Evolutionary conservation across 2,888 invertebrate genomes (phyloP), one percentile per base, ranked within the genome.

Genomic region (Gnatocerus cornutus): DNA sequence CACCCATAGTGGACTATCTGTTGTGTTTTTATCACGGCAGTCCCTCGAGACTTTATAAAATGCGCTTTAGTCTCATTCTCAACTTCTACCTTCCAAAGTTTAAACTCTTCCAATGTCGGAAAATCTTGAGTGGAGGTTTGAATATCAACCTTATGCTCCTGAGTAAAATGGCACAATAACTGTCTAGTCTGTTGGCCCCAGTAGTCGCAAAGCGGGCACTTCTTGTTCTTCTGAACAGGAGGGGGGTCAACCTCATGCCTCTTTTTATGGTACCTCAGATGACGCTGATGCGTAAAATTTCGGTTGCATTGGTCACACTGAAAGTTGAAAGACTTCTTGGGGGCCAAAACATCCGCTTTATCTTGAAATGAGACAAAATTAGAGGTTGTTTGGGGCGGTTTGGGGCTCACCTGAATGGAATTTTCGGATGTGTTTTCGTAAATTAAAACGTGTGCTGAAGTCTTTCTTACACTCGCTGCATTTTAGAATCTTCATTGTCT

Each of bases 1-100:
- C 71, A 73, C 9, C 46, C 61, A 55, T 71, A 72, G 12, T 45
- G 5, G 8, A 43, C 53, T 4, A 46, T 61, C 9, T 16, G 50
- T 10, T 59, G 53, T 4, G 7, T 56, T n/a, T 52, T 55, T 9
- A 53, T n/a, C 10, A 12, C 10, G 7, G 4, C 5, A 10, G 12
- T 5, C 7, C 69, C 66, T 7, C 45, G 27, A 8, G 29, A 12
- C 8, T 50, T 58, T 5, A 69, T 45, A 66, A 52, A 69, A 16
- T 9, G 12, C 16, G 58, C 48, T 29, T 58, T 50, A 8, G 66
- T 66, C 4, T 48, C 29, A 8, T 37, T 8, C 56, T 69, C 69
- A 13, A 64, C 27, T 50, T 46, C n/a, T 2, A n/a, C 27, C 43
- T 69, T 69, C 69, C 69, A 69, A 6, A 6, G 4, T 6, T 14